These are phyloP conservation scores for Cyprinus carpio DNA, from an alignment of 2,113 vertebrate species.

Conservation along the genomic window DNA sequence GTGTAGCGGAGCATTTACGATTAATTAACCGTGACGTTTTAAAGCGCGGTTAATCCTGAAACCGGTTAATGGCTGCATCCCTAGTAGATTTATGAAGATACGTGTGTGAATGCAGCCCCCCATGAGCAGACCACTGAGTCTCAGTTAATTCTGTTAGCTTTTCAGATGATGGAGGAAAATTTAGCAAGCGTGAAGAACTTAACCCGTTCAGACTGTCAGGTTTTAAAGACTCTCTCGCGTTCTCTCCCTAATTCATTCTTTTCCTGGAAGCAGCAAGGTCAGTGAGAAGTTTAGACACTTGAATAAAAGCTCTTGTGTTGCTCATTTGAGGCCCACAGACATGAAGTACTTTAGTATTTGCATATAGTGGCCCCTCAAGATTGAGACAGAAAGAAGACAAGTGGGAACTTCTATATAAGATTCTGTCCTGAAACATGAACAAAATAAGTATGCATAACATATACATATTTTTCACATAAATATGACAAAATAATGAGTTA, in stretches of 20 bases:
- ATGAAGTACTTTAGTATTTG: slow-evolving; percentile 14
- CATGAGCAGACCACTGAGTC: slow-evolving; percentile 26
- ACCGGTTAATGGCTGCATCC: no score
- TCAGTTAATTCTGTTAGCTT: slow-evolving; percentile 62
- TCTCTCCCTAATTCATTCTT: slow-evolving; percentile 25
- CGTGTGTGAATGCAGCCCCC: neutral
- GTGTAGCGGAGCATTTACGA: no score
- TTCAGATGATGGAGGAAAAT: slow-evolving; percentile 54
- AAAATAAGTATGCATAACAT: neutral
- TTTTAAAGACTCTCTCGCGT: slow-evolving; percentile 33
- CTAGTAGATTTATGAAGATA: neutral
- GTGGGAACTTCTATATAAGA: neutral
- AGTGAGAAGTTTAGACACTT: slow-evolving; percentile 29
- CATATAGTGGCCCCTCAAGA: slow-evolving; percentile 1
- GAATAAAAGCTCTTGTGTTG: slow-evolving; percentile 22
- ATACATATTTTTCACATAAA: neutral
- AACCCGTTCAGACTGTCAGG: slow-evolving; percentile 48
- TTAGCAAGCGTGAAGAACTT: slow-evolving; percentile 41
- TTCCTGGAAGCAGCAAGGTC: slow-evolving; percentile 15
- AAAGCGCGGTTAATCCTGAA: no score
- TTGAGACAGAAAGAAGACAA: neutral
- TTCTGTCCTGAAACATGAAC: no score
- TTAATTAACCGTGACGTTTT: no score
- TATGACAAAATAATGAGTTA: neutral
- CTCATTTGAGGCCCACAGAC: slow-evolving; percentile 8